Conservation (phyloP, 1,140 invertebrate species). For the Phenacoccus solenopsis region DNA sequence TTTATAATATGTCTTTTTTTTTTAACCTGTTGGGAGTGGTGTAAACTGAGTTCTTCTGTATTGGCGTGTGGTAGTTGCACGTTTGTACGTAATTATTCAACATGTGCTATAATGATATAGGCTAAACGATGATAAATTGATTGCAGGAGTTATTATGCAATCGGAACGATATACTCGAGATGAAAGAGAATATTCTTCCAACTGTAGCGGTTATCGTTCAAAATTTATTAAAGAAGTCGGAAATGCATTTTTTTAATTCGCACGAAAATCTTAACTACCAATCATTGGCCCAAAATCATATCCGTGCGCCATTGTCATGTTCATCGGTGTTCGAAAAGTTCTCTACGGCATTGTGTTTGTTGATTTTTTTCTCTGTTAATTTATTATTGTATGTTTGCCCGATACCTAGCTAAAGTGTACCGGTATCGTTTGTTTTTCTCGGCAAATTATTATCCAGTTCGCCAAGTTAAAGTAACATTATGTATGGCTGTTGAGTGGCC, state of each 20-base stretch:
- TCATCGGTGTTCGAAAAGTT: background rate
- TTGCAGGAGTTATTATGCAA: conserved; percentile 12
- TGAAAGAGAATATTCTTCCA: conserved; percentile 14
- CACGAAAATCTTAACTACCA: background rate
- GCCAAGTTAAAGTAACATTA: too few relatives aligned
- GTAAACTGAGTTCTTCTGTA: background rate
- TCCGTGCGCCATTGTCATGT: background rate
- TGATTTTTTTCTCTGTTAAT: conserved; percentile 4
- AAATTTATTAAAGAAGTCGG: conserved; percentile 1
- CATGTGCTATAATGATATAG: background rate
- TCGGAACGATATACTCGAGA: conserved; percentile 13
- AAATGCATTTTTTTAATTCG: background rate
- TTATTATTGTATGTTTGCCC: background rate
- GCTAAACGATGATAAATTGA: conserved; percentile 8
- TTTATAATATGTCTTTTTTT: too few relatives aligned
- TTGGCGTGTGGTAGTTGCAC: background rate
- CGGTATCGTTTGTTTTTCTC: too few relatives aligned
- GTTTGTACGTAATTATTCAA: background rate
- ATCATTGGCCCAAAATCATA: background rate
- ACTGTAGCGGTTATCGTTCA: conserved; percentile 5
- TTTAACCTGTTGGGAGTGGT: background rate
- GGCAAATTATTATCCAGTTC: too few relatives aligned
- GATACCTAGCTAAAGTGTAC: background rate
- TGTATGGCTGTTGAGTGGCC: background rate
- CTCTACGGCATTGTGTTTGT: background rate